Evolutionary conservation across 2,113 vertebrate genomes (phyloP).

Genomic region (Antigone vipio): DNA sequence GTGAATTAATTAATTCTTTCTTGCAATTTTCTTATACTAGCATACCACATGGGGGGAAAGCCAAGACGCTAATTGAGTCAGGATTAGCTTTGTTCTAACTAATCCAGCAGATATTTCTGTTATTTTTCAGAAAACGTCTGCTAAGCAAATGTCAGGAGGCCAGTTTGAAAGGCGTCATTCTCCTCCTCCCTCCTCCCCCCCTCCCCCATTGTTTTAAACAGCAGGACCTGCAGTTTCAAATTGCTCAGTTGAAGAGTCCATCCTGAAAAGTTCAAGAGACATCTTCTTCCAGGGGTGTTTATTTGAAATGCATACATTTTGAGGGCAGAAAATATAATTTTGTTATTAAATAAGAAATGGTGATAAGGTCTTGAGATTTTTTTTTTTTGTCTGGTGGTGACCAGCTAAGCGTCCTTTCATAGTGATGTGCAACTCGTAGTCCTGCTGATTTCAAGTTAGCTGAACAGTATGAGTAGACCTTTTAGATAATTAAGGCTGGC

Average conservation of each 20-base stretch:
- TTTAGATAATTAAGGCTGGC: background rate
- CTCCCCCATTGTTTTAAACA: rapidly evolving
- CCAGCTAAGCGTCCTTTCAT: background rate
- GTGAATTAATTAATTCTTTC: background rate
- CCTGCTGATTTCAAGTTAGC: background rate
- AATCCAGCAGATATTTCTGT: background rate
- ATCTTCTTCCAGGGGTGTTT: background rate
- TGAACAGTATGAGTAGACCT: background rate
- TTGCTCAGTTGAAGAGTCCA: background rate
- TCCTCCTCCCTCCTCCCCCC: background rate
- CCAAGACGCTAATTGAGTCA: conserved; percentile 3
- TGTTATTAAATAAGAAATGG: background rate
- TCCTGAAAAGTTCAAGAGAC: background rate
- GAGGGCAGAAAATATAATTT: background rate
- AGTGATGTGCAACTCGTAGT: background rate
- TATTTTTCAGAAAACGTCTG: background rate
- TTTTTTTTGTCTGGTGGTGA: background rate
- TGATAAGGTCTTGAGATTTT: background rate
- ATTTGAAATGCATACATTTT: background rate
- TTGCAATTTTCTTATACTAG: background rate
- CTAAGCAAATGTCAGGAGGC: background rate
- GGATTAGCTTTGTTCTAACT: conserved; percentile 19
- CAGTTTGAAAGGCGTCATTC: background rate
- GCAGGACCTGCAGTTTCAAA: background rate
- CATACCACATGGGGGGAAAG: background rate